Evolutionary conservation across 2,113 vertebrate species (phyloP), one percentile per base, ranked within the genome.

Genomic region (Daubentonia madagascariensis): DNA sequence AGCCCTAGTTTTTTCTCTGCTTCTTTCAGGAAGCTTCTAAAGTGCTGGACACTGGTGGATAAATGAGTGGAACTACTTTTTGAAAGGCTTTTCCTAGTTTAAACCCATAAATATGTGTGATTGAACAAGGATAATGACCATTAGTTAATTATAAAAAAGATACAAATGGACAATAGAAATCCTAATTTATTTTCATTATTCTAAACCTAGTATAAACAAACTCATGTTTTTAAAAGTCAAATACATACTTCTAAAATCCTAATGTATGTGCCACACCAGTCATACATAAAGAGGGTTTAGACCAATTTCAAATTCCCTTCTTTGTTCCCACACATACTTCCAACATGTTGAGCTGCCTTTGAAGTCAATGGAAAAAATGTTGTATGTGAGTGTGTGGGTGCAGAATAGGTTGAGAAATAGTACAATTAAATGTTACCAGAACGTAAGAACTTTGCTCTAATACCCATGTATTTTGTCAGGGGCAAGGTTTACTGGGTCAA

Each of bases 401-500:
- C 80, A 73, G 86, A 93, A 14, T 30, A 48, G 23, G 35, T 17
- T 93, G 89, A 91, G 78, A 93, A 93, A 83, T 30, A 96, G 57
- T 45, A 92, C 86, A 95, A 35, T 90, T 94, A 96, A 98, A 85
- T 75, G 84, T 97, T 97, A 89, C 96, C 95, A 95, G 95, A 97
- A 90, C 40, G 59, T 17, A 89, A 75, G 30, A 78, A 63, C 83
- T 93, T 89, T 85, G 61, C 85, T 54, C 14, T 86, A 23, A 93
- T 91, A 45, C 35, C 61, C 48, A 32, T 94, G 85, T 94, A 89
- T 90, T 96, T 92, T 81, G 72, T 96, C 70, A 87, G 54, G 35
- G 23, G 32, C 43, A 84, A 79, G 40, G 12, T 95, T 97, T 84
- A 76, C 63, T 90, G 73, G 75, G 85, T 61, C 83, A 65, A 72